phyloP scores from a whole-genome alignment of 2,113 vertebrate species.

The Paralichthys olivaceus region DNA sequence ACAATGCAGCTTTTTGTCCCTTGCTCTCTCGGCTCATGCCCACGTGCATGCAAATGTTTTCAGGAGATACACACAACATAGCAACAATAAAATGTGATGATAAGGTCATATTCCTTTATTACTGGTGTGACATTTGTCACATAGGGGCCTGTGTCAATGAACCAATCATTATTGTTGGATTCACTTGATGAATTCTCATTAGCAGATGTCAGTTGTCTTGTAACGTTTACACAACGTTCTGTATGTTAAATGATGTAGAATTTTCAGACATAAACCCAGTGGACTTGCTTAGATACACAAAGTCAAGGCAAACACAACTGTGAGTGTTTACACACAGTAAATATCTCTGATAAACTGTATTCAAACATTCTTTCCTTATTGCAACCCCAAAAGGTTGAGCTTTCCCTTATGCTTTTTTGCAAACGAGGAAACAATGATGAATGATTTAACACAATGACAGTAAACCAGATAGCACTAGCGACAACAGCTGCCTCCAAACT shows the following conservation, averaged over 20 bases:
- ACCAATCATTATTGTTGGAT: constrained; percentile 53
- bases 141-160: constrained; percentile 41
- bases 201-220: constrained; percentile 35
- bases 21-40: constrained; percentile 3
- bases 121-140: constrained; percentile 48
- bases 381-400: background rate
- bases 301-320: constrained; percentile 25
- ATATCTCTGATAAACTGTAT: background rate
- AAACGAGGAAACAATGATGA: constrained; percentile 38
- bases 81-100: background rate
- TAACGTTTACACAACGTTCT: constrained; percentile 22
- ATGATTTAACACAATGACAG: constrained; percentile 48
- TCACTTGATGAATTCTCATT: constrained; percentile 60
- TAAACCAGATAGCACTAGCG: constrained; percentile 31
- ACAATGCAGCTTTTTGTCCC: constrained; percentile 30
- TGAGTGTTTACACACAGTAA: background rate
- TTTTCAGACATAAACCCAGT: constrained; percentile 16
- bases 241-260: constrained; percentile 26
- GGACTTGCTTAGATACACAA: background rate
- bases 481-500: constrained; percentile 51
- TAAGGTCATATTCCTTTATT: constrained; percentile 4
- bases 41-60: constrained; percentile 2
- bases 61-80: background rate
- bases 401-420: background rate
- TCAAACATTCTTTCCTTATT: background rate